A percentile compares a stretch with the other conserved stretches of the same genome.
Evolutionary conservation across 2,113 vertebrate genomes (phyloP).

Genomic region (Prietella phreatophila): DNA sequence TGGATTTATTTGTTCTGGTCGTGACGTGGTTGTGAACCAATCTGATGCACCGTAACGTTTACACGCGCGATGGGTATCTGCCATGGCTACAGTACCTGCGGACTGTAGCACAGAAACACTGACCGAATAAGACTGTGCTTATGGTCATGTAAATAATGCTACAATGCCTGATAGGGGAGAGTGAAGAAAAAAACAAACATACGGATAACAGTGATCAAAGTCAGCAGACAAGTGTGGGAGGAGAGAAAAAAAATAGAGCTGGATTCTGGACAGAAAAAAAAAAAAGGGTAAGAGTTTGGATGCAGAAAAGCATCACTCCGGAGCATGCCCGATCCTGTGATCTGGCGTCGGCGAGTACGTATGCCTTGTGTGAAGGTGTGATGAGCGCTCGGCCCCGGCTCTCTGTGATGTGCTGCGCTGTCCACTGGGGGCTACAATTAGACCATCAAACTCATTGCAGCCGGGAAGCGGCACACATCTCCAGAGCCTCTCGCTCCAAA

Average conservation of each 20-base stretch:
- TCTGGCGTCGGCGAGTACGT: background rate
- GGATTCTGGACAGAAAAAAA: conserved; percentile 4
- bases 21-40: conserved; percentile 45
- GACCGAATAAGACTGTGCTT: background rate
- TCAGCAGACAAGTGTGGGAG: background rate
- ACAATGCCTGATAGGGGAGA: conserved; percentile 17
- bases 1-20: conserved; percentile 59
- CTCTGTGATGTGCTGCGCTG: conserved; percentile 71
- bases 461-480: conserved; percentile 62
- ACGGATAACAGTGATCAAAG: conserved; percentile 26
- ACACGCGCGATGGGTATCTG: conserved; percentile 41
- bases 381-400: conserved; percentile 48
- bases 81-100: background rate
- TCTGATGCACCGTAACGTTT: conserved; percentile 52
- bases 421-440: conserved; percentile 82
- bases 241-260: conserved; percentile 7
- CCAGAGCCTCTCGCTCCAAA: conserved; percentile 66
- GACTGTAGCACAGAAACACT: conserved; percentile 31
- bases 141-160: conserved; percentile 35
- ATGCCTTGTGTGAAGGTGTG: conserved; percentile 28
- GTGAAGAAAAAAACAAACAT: background rate
- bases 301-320: conserved; percentile 8
- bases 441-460: conserved; percentile 76
- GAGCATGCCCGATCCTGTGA: conserved; percentile 12
- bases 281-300: background rate